Percentiles rank a stretch among this genome's conserved stretches.
Evolutionary conservation across 2,113 vertebrate genomes (phyloP).

Genomic region (Prunella himalayana): DNA sequence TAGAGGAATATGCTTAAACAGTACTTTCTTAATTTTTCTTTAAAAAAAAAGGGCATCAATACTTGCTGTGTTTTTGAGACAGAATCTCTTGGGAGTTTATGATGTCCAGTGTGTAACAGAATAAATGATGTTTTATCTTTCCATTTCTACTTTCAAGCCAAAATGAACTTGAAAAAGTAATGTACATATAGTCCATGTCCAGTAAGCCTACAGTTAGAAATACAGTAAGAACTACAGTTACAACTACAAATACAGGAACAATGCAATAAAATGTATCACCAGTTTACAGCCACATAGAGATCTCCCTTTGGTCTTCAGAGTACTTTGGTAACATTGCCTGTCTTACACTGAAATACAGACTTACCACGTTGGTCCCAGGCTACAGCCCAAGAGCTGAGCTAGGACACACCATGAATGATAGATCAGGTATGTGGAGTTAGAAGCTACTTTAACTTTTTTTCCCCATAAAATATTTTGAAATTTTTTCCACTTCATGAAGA

Average conservation of each 20-base stretch:
- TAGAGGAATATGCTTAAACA: neutral
- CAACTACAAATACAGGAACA: neutral
- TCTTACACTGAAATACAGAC: neutral
- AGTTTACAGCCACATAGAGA: neutral
- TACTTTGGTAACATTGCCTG: neutral
- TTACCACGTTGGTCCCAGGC: neutral
- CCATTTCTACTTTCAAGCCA: neutral
- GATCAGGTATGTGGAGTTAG: neutral
- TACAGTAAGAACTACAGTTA: neutral
- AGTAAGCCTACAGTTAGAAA: neutral
- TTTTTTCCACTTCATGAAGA: neutral
- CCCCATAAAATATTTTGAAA: neutral
- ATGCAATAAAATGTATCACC: neutral
- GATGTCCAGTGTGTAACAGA: neutral
- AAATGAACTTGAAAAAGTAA: neutral
- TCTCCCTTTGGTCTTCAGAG: neutral
- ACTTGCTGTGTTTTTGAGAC: neutral
- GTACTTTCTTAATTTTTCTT: neutral
- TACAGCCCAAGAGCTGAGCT: neutral
- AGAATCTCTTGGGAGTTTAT: neutral
- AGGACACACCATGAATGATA: neutral
- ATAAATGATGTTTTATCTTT: neutral
- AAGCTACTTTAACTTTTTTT: neutral
- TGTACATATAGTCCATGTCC: neutral
- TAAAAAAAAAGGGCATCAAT: neutral